Evolutionary conservation across 2,888 invertebrate species (phyloP), one percentile per base, ranked within the genome.

Genomic region (Geophilus truncorum): DNA sequence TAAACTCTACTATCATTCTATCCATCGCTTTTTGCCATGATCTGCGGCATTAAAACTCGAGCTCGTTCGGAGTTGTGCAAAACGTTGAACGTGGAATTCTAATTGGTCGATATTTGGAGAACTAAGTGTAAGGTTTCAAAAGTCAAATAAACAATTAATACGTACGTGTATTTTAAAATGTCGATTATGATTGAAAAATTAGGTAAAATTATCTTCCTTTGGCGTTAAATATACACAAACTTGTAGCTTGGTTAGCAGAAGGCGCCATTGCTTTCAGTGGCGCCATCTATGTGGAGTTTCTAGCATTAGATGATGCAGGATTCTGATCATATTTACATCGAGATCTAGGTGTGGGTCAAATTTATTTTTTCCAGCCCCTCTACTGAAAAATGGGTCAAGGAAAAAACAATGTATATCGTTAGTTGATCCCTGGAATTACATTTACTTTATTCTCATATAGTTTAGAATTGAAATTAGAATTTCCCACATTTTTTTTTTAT

Each of bases 21-120:
- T 70, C 28, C 70, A 70, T 70, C 70, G 23, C 70, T 70, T 25
- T 70, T 70, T n/a, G 21, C 4, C n/a, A 10, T 25, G 28, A 15
- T 70, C 7, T 70, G 70, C 70, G 70, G 70, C 70, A 70, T 70
- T 70, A 70, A 70, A 70, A 70, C 28, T 70, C 70, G 28, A 28
- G 10, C 28, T 70, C n/a, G 28, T 70, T 70, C 70, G 70, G 70
- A 0, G 70, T 70, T 70, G 70, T 70, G 28, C 70, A 70, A 70
- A 51, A n/a, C 9, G 25, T 28, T 70, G 12, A 28, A 70, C 70
- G 10, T 25, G 23, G n/a, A n/a, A n/a, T n/a, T n/a, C n/a, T 70
- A 28, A 70, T 70, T 70, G 70, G 70, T 70, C 70, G n/a, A 70
- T 25, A 70, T 28, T 70, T 25, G 10, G 12, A 25, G 1, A 9